A percentile compares a stretch with the other conserved stretches of the same genome.
These are phyloP conservation scores for Branchipolynoe longqiensis DNA, from an alignment of 2,888 invertebrate genomes.

Conservation along the genomic window DNA sequence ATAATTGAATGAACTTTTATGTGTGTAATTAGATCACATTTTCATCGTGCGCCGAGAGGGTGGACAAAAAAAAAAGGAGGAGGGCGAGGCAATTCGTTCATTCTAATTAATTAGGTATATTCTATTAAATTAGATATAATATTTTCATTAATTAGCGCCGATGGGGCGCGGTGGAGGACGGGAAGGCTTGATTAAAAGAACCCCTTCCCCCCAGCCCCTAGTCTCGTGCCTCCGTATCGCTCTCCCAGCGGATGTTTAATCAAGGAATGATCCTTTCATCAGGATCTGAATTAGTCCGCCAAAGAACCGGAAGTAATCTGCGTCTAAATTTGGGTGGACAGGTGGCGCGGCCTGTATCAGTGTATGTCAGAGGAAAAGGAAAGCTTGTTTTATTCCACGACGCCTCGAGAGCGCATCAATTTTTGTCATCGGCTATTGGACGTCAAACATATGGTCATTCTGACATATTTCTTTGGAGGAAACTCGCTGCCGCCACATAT, in stretches of 20 bases:
- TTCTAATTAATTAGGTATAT: conserved; percentile 40
- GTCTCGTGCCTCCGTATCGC: not conserved
- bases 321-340: not conserved
- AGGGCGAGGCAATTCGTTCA: conserved; percentile 17
- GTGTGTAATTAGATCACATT: conserved; percentile 45
- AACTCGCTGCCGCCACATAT: no score
- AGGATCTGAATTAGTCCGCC: not conserved
- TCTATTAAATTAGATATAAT: conserved; percentile 48
- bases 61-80: no score
- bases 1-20: conserved; percentile 37
- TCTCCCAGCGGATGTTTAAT: conserved; percentile 27
- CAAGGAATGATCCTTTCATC: conserved; percentile 28
- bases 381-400: no score
- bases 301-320: not conserved
- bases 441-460: no score
- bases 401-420: no score
- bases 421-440: no score
- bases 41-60: conserved; percentile 26
- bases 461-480: no score
- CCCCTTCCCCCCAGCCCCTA: no score
- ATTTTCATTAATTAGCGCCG: conserved; percentile 41
- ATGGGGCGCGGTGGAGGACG: not conserved
- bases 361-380: no score
- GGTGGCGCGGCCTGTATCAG: no score
- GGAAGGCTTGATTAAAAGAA: conserved; percentile 9